Percentiles rank a stretch among this genome's conserved stretches.
These are phyloP conservation scores for Tribolium freemani DNA, from an alignment of 2,888 invertebrate genomes.

Conservation along the genomic window DNA sequence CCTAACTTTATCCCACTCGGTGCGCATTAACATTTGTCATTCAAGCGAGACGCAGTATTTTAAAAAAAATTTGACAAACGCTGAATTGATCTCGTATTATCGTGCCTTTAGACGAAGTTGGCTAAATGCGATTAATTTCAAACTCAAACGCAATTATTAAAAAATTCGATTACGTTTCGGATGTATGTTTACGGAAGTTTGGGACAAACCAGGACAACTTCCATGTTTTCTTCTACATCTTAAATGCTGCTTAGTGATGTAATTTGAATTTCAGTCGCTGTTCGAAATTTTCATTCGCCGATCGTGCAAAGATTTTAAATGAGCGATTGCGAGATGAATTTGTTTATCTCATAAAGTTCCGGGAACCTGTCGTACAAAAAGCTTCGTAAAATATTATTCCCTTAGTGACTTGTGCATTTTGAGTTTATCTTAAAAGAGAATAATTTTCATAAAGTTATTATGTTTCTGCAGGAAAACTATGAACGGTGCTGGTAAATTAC, in stretches of 20 bases:
- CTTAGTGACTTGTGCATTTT: neutral
- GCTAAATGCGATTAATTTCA: conserved; percentile 4
- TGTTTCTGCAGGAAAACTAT: neutral
- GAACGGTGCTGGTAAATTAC: conserved; percentile 10
- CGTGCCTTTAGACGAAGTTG: conserved; percentile 1
- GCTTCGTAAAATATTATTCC: neutral
- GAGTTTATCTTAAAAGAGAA: neutral
- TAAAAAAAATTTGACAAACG: conserved; percentile 31
- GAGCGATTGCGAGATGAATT: conserved; percentile 22
- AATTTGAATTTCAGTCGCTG: conserved; percentile 33
- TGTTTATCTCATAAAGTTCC: conserved; percentile 10
- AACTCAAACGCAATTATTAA: neutral
- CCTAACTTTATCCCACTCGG: conserved; percentile 44
- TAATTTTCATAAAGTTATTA: conserved; percentile 20
- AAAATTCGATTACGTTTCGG: neutral
- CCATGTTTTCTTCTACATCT: neutral
- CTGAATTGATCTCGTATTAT: conserved; percentile 22
- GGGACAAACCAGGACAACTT: conserved; percentile 21
- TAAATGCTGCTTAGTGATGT: conserved; percentile 12
- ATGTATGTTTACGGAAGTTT: neutral
- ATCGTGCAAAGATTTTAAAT: conserved; percentile 29
- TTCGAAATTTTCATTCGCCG: conserved; percentile 27
- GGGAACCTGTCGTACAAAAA: neutral
- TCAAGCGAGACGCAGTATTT: conserved; percentile 35
- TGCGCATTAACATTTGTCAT: conserved; percentile 45